These are phyloP conservation scores for Numenius arquata DNA, from an alignment of 2,113 vertebrate species.

Conservation along the genomic window DNA sequence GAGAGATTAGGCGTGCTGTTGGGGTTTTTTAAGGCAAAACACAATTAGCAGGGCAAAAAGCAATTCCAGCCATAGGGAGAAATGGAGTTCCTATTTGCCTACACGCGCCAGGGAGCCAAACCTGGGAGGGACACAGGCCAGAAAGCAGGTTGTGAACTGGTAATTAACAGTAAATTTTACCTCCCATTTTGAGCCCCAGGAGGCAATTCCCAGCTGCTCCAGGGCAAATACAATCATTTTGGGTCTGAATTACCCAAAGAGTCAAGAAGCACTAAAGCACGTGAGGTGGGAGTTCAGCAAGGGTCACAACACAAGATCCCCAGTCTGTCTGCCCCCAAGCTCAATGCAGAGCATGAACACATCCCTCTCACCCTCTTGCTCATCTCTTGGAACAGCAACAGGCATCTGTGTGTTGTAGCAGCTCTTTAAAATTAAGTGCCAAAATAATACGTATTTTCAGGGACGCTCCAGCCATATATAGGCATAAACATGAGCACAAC, in stretches of 20 bases:
- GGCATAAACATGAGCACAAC: neutral
- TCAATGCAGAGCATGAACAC: neutral
- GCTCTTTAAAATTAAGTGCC: neutral
- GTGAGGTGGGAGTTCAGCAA: neutral
- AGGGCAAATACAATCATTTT: neutral
- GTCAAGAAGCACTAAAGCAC: neutral
- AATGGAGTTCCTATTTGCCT: neutral
- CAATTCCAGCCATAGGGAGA: neutral
- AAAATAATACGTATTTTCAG: neutral
- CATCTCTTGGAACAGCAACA: neutral
- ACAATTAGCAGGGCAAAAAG: neutral
- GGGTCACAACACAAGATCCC: neutral
- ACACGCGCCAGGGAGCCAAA: fast-evolving
- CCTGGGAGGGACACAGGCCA: neutral
- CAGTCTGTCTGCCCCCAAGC: neutral
- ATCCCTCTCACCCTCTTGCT: neutral
- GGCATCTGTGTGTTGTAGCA: neutral
- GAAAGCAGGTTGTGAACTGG: neutral
- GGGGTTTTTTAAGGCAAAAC: neutral
- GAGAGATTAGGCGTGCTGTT: neutral
- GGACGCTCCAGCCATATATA: neutral
- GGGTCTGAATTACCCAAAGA: neutral
- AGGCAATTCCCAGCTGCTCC: neutral
- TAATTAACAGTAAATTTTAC: neutral
- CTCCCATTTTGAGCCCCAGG: neutral